Conservation (phyloP, 2,113 vertebrate species). For the Poeciliopsis prolifica region DNA sequence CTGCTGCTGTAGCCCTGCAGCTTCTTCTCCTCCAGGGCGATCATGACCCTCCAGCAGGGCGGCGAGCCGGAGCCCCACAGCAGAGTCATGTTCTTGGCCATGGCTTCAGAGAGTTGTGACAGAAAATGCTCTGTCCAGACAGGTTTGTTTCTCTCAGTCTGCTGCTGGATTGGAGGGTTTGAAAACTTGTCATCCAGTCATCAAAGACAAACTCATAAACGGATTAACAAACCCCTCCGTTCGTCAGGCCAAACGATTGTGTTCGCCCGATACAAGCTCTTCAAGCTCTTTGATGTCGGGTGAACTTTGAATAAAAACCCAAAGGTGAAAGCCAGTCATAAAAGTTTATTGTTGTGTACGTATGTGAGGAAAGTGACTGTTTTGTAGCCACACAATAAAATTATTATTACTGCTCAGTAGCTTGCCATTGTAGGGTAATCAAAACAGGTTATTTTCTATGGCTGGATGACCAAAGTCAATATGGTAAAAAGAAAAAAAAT, state of each 20-base stretch:
- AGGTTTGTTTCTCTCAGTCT: neutral
- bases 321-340: neutral
- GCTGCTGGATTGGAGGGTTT: neutral
- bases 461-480: neutral
- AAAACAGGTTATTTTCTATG: neutral
- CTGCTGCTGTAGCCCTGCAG: slow-evolving; percentile 75
- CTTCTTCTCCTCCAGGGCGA: slow-evolving; percentile 79
- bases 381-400: neutral
- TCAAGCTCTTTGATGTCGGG: neutral
- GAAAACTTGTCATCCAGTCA: neutral
- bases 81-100: slow-evolving; percentile 75
- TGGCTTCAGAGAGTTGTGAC: slow-evolving; percentile 18
- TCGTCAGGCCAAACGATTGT: neutral
- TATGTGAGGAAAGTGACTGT: neutral
- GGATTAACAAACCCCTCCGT: neutral
- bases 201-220: neutral
- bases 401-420: neutral
- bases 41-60: slow-evolving; percentile 81
- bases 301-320: neutral
- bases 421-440: neutral
- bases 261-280: neutral
- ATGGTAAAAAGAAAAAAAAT: neutral
- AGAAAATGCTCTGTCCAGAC: neutral
- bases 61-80: slow-evolving; percentile 77
- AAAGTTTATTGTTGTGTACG: neutral